Base-by-base conservation (phyloP, 2,113 vertebrate genomes). In the Odobenus rosmarus region DNA sequence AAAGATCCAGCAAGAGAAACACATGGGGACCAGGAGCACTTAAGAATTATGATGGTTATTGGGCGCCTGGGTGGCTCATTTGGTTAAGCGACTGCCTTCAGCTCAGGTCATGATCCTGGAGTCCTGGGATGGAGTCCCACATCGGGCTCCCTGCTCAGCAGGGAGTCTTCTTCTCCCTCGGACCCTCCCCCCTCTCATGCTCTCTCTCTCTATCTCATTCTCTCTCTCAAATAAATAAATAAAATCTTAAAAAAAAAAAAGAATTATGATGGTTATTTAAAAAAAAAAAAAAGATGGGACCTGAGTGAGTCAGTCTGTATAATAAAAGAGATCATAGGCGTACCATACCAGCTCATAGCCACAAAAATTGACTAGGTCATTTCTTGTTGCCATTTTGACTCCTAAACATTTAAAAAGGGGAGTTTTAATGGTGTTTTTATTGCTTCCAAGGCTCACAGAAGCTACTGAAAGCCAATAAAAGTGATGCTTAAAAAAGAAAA, bases 391-490 rank as follows among this genome's bases (percentile, higher is more conserved):
- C 67, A 19, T 77, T 84, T 92, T 85, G 42, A 79, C 64, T 69
- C 76, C 28, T 46, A 88, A 64, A 86, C 77, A 72, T n/a, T 39
- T 61, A 76, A 46, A 71, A 95, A 62, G 6, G 8, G n/a, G 55
- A 81, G 12, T 28, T 83, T 74, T 88, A 49, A 76, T 74, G 15
- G 15, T 57, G 46, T 88, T 69, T 97, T 90, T 26, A 88, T n/a
- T 49, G n/a, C 9, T 76, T 18, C 57, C 28, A 23, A 81, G 36
- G 23, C 9, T 97, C 59, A 69, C 23, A 9, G 59, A 82, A 80
- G 42, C n/a, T 53, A 59, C 39, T 83, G 76, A 59, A 88, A 96
- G 82, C 36, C 88, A 92, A 57, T 69, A 28, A 76, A 88, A 95
- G 23, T 76, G 42, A n/a, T 39, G 55, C 14, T 49, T 14, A 15